Evolutionary conservation across 2,113 vertebrate genomes (phyloP).

Genomic region (Neolamprologus caudopunctatus): DNA sequence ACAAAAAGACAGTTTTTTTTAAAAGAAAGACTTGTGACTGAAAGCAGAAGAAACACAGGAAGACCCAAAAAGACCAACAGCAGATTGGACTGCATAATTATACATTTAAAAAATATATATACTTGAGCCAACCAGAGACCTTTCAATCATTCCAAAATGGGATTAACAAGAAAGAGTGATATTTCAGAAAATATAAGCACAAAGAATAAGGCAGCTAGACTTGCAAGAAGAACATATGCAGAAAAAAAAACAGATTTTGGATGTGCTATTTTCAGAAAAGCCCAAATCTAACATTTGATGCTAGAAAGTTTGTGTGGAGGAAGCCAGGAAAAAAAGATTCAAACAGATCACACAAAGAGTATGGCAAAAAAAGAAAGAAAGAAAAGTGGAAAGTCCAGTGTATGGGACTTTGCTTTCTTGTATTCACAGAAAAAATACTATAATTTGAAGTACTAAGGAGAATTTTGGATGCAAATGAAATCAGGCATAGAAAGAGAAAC

Average conservation of each 20-base stretch:
- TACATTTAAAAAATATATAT: background rate
- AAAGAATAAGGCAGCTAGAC: background rate
- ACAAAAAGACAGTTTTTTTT: background rate
- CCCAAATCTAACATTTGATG: background rate
- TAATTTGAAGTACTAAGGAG: background rate
- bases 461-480: background rate
- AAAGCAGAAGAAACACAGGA: background rate
- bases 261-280: background rate
- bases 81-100: background rate
- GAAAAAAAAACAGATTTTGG: background rate
- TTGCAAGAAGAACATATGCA: background rate
- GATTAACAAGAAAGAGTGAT: background rate
- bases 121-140: background rate
- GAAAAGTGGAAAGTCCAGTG: background rate
- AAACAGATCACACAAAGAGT: background rate
- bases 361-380: no score
- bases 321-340: background rate
- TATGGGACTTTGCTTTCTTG: background rate
- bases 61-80: background rate
- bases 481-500: background rate
- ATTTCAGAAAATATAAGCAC: background rate
- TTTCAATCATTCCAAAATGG: background rate
- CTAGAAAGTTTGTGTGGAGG: background rate
- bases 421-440: background rate
- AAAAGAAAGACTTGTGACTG: background rate